Evolutionary conservation across 2,113 vertebrate species (phyloP).

Genomic region (Fregata magnificens): DNA sequence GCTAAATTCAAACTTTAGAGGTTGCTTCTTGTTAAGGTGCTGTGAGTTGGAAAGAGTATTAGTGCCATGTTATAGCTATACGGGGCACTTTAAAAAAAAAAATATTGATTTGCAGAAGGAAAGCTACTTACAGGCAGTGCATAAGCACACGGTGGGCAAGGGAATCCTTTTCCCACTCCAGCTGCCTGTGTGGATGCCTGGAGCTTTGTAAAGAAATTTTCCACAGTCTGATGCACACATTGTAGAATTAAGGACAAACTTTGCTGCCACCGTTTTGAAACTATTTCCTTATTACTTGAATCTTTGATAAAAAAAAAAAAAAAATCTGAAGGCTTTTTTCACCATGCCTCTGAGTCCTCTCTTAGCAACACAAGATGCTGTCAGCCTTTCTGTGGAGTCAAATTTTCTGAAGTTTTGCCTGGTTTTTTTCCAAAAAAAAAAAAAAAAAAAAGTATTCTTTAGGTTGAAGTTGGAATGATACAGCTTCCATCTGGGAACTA

Average conservation of each 20-base stretch:
- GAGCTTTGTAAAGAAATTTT: background rate
- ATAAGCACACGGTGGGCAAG: background rate
- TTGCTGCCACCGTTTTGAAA: background rate
- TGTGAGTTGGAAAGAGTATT: background rate
- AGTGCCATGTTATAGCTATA: accelerated
- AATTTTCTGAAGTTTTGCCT: background rate
- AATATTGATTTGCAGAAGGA: background rate
- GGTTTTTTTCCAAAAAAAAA: too few species aligned
- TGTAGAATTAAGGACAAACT: conserved; percentile 8
- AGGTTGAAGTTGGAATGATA: background rate
- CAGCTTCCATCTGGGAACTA: conserved; percentile 17
- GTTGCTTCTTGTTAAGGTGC: background rate
- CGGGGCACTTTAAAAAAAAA: background rate
- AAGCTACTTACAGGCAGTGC: background rate
- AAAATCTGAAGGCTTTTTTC: background rate
- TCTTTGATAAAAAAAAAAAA: background rate
- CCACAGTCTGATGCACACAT: background rate
- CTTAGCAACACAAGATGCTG: background rate
- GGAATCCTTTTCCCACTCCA: background rate
- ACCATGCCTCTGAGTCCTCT: background rate
- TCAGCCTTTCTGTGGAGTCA: background rate
- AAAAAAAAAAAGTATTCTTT: background rate
- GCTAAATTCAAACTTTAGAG: background rate
- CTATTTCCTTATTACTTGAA: background rate
- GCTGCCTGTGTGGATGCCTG: background rate